phyloP scores from a whole-genome alignment of 2,113 vertebrate species.

The Chionomys nivalis region DNA sequence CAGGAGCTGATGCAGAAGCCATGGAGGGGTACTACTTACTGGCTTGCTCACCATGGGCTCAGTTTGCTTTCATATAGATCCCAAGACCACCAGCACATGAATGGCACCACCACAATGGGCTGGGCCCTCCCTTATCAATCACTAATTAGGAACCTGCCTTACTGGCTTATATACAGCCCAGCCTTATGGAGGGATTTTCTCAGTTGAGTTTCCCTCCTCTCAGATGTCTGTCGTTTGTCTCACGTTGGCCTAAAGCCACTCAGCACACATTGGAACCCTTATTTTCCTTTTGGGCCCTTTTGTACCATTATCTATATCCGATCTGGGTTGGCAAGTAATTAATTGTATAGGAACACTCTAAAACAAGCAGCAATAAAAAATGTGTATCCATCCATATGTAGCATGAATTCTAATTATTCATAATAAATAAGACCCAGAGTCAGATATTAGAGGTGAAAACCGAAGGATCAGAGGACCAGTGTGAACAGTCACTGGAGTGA shows the following conservation, averaged over 20 bases:
- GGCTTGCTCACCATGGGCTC: background rate
- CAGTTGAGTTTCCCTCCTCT: background rate
- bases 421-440: too few relatives aligned
- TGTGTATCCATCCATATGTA: background rate
- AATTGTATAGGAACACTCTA: background rate
- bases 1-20: background rate
- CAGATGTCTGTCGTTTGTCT: background rate
- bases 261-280: background rate
- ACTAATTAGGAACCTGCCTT: background rate
- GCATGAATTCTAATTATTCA: too few relatives aligned
- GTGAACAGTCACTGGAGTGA: too few relatives aligned
- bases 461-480: too few relatives aligned
- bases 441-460: too few relatives aligned
- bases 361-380: background rate
- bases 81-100: background rate
- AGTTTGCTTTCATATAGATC: background rate
- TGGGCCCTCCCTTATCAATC: background rate
- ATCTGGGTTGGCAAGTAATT: background rate
- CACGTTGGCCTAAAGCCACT: background rate
- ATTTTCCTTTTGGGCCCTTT: background rate
- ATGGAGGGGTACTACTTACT: background rate
- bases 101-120: background rate
- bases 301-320: background rate
- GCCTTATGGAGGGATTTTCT: background rate
- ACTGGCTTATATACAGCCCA: background rate